Evolutionary conservation across 2,113 vertebrate species (phyloP), one percentile per base, ranked within the genome.

Genomic region (Poecile atricapillus): DNA sequence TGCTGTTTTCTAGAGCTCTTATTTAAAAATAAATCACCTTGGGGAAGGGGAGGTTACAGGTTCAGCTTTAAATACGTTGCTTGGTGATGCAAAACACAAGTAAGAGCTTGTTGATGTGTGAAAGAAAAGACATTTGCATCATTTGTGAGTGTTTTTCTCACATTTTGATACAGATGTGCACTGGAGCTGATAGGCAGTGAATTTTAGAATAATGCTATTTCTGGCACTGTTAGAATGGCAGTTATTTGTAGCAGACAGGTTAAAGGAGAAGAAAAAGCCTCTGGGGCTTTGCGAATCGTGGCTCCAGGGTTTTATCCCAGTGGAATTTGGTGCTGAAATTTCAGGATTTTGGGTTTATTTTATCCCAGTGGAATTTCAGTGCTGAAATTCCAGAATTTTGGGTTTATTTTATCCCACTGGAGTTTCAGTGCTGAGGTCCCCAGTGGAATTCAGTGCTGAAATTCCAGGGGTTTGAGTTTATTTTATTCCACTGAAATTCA

Each of bases 381-480:
- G 35, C 22, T 63, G 74, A 63, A 0, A 0, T 41, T 77, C 13
- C 13, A 25, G 16, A 44, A 1, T 4, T 64, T 41, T 5, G 35
- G 17, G 25, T 33, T 86, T 0, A 2, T 33, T 47, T 71, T 24
- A 20, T 47, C 41, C 74, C 13, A 5, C 4, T 41, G 24, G 10
- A 37, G 43, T n/a, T 75, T 53, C 4, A 9, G 15, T 8, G 33
- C 33, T 78, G 35, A 19, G n/a, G n/a, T n/a, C n/a, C n/a, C n/a
- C 13, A 5, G 4, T 41, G 24, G 10, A 37, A 46, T 75, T 53
- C 4, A 9, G 15, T 8, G 33, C 33, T 78, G 35, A 19, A 0
- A 0, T 77, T 59, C 33, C 15, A 60, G 20, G 30, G 2, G 0
- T 9, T n/a, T 19, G 6, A n/a, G 7, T 16, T 50, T 0, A 30